Percentiles rank a stretch among this genome's conserved stretches.
Conservation (phyloP, 2,797 vertebrate genomes). For the Lagodon rhomboides region DNA sequence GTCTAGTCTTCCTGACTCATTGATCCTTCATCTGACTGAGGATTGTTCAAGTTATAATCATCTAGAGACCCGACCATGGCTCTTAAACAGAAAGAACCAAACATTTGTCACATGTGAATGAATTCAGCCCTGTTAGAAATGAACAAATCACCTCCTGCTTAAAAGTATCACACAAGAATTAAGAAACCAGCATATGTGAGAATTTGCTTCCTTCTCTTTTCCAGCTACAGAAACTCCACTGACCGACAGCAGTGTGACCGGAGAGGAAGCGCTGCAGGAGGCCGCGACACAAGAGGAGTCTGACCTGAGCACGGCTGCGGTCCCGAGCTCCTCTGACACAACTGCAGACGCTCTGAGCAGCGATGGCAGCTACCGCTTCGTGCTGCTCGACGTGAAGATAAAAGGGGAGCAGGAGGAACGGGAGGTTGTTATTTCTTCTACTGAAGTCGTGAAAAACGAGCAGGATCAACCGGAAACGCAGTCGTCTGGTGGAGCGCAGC, state of each 20-base stretch:
- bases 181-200: no score
- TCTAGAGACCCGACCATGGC: no score
- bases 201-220: not conserved
- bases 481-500: not conserved
- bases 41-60: no score
- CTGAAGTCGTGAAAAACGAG: slow-evolving; percentile 8
- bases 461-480: not conserved
- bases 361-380: not conserved
- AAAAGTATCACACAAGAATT: no score
- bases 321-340: not conserved
- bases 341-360: not conserved
- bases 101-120: no score
- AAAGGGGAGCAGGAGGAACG: slow-evolving; percentile 22
- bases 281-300: slow-evolving; percentile 6
- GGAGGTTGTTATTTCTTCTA: not conserved
- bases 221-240: not conserved
- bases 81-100: no score
- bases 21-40: no score
- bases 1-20: no score
- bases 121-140: no score
- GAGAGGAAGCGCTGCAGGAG: not conserved
- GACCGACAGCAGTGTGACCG: not conserved
- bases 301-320: not conserved
- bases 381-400: not conserved
- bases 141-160: no score